A percentile compares a stretch with the other conserved stretches of the same genome.
phyloP scores from a whole-genome alignment of 2,113 vertebrate species.

The Xenopus laevis region DNA sequence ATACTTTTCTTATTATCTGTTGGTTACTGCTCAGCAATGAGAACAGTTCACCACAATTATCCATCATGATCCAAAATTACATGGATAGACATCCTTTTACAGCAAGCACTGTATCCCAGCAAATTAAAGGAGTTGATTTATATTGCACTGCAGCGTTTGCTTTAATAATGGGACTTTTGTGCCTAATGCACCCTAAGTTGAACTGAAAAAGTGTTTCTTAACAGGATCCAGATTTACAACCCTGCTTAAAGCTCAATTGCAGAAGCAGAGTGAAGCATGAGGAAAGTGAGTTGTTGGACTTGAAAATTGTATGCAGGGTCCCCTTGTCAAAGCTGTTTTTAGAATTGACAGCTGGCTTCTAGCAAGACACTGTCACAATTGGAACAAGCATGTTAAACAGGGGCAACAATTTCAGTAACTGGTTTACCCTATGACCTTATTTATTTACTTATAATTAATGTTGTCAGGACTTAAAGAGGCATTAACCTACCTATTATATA shows the following conservation, averaged over 20 bases:
- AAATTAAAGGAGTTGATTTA: slow-evolving; percentile 35
- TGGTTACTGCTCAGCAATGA: neutral
- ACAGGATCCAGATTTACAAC: slow-evolving; percentile 42
- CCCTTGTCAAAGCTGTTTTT: neutral
- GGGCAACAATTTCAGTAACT: neutral
- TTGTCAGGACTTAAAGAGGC: too few relatives aligned
- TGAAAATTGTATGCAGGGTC: slow-evolving; percentile 6
- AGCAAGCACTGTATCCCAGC: slow-evolving; percentile 28
- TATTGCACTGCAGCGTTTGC: slow-evolving; percentile 32
- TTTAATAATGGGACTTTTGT: slow-evolving; percentile 39
- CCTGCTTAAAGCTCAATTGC: slow-evolving; percentile 14
- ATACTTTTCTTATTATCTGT: too few relatives aligned
- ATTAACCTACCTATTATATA: too few relatives aligned
- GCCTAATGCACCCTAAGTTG: slow-evolving; percentile 39
- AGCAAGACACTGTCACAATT: neutral
- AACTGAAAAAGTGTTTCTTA: slow-evolving; percentile 34
- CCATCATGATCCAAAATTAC: slow-evolving; percentile 14
- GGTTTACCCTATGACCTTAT: too few relatives aligned
- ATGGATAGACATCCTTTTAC: slow-evolving; percentile 30
- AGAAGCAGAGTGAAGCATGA: slow-evolving; percentile 6
- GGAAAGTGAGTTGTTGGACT: neutral
- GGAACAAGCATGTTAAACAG: too few relatives aligned
- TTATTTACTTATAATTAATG: neutral
- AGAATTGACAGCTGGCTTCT: neutral
- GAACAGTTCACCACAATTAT: slow-evolving; percentile 23